A percentile compares a stretch with the other conserved stretches of the same genome.
Evolutionary conservation across 2,797 vertebrate genomes (phyloP).

Genomic region (Danio aesculapii): DNA sequence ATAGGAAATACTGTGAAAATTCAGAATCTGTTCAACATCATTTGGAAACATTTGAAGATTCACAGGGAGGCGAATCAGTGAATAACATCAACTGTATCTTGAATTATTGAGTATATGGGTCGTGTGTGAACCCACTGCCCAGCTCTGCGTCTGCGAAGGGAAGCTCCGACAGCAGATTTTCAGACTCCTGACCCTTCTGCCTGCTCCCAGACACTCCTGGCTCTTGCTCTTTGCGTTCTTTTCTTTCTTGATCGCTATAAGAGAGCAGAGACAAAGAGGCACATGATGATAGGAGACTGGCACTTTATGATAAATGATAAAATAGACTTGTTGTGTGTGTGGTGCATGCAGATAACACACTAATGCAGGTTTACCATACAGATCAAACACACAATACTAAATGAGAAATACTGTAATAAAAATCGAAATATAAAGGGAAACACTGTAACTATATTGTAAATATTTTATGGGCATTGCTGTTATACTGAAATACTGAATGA

Average conservation of each 20-base stretch:
- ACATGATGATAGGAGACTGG: not conserved
- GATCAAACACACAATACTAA: too few species aligned
- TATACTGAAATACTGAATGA: too few species aligned
- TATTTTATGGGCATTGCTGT: too few species aligned
- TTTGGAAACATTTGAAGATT: too few species aligned
- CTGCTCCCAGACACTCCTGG: conserved; percentile 53
- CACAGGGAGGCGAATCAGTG: too few species aligned
- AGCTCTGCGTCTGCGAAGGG: conserved; percentile 83
- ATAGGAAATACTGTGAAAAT: too few species aligned
- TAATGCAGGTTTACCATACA: not conserved
- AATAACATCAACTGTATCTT: too few species aligned
- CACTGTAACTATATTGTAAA: too few species aligned
- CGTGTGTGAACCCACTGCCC: conserved; percentile 79
- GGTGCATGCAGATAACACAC: not conserved
- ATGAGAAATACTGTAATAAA: too few species aligned
- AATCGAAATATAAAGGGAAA: too few species aligned
- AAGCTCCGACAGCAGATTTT: conserved; percentile 80
- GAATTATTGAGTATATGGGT: not conserved
- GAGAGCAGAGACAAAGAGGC: conserved; percentile 3
- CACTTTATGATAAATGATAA: not conserved
- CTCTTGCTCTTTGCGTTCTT: conserved; percentile 59
- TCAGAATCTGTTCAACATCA: too few species aligned
- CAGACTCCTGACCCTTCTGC: conserved; percentile 59
- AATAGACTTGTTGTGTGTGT: not conserved
- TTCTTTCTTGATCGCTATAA: conserved; percentile 61